Evolutionary conservation across 1,140 invertebrate species (phyloP), one percentile per base, ranked within the genome.

Genomic region (Drosophila trapezifrons): DNA sequence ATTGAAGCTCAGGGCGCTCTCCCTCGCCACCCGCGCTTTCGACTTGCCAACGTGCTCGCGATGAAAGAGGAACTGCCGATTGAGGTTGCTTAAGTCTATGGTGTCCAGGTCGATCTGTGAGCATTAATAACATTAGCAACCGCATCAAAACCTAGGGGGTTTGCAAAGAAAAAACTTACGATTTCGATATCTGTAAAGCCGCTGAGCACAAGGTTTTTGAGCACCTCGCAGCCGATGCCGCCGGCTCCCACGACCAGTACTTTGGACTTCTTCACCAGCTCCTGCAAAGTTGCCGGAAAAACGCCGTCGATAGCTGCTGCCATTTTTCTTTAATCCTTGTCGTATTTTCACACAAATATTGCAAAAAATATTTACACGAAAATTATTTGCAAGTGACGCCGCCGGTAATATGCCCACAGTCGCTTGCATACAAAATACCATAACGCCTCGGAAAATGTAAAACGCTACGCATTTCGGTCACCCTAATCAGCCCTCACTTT

Each of bases 81-180:
- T 99, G 37, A 99, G 93, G 92, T 99, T 99, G 92, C 98, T 99
- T n/a, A 99, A 96, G 93, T 99, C 99, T 91, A 99, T 99, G 4
- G 98, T 99, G 92, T 99, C 99, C 87, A 99, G 94, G 94, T 99
- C 99, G 93, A 99, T 99, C 98, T 99, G 92, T 78, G 84, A 90
- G n/a, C 35, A 62, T 27, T 43, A 32, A n/a, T 27, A 2, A 37
- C 22, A 35, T 56, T 80, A 66, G 84, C 78, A 56, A 25, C 55
- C 54, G 35, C 37, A 42, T 17, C 0, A 35, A 25, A 49, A 3
- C 12, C 10, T n/a, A n/a, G n/a, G n/a, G n/a, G n/a, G n/a, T 27
- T 20, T 29, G 5, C 12, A 20, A 7, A 8, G 29, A 12, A 38
- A 40, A 4, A 25, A 93, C 96, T 95, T 95, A 99, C 98, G 74